Evolutionary conservation across 2,888 invertebrate genomes (phyloP), one percentile per base, ranked within the genome.

Genomic region (Zygothrica quintamaculata): DNA sequence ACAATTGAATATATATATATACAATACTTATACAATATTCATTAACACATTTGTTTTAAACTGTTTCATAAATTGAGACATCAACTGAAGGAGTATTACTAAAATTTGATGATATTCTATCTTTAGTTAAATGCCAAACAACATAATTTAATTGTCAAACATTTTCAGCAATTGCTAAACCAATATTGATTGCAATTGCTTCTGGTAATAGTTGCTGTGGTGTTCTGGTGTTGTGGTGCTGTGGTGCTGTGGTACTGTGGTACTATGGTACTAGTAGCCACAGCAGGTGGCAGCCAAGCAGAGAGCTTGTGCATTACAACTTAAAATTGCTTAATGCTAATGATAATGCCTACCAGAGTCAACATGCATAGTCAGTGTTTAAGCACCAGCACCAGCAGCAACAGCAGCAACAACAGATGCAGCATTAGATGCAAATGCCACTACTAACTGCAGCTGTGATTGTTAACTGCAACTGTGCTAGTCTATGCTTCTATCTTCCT

Each of bases 341-440:
- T 79, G 85, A 79, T 79, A 85, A 81, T 79, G 79, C 82, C 85
- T 58, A 64, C 57, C 72, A 84, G 75, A 79, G 78, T 79, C 85
- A 85, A 85, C 85, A 68, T 43, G 58, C 31, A 9, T 7, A 6
- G 12, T 16, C 25, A 31, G 37, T 51, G 36, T 48, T 68, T 40
- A 43, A 60, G 61, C 33, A 43, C 5, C 78, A 57, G 46, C n/a
- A n/a, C n/a, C n/a, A n/a, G n/a, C n/a, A n/a, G n/a, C n/a, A n/a
- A n/a, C n/a, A n/a, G n/a, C n/a, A n/a, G n/a, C n/a, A n/a, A n/a
- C n/a, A n/a, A 31, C 65, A 52, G 48, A 67, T 66, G 66, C 62
- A 50, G 53, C 58, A 65, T 74, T 70, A 66, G 75, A 74, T 77
- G 78, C 59, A 69, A 71, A 70, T 69, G 70, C 58, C 29, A 53